Evolutionary conservation across 2,888 invertebrate genomes (phyloP).

Genomic region (Prostheceraeus crozeri): DNA sequence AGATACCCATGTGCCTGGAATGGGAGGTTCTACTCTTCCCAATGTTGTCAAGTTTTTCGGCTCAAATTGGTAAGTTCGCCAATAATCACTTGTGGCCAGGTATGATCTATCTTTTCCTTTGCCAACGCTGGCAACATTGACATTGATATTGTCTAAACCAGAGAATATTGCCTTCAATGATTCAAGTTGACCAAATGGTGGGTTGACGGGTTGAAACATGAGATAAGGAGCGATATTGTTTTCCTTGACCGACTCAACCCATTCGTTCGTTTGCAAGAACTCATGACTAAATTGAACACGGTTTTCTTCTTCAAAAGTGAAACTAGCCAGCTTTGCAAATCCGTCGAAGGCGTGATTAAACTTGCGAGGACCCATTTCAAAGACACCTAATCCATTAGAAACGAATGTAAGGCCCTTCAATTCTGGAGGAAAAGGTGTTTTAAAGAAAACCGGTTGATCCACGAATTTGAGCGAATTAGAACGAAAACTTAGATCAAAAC

Average conservation of each 20-base stretch:
- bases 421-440: no score
- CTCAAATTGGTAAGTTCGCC: conserved; percentile 47
- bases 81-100: conserved; percentile 49
- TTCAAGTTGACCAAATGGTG: conserved; percentile 45
- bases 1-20: neutral
- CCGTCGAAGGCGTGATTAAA: conserved; percentile 47
- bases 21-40: neutral
- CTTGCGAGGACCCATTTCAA: conserved; percentile 44
- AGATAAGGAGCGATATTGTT: conserved; percentile 47
- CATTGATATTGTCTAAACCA: conserved; percentile 52
- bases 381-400: conserved; percentile 46
- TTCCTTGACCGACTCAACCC: conserved; percentile 43
- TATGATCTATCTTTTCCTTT: conserved; percentile 37
- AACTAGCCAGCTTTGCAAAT: conserved; percentile 46
- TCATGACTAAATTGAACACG: conserved; percentile 44
- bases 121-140: conserved; percentile 43
- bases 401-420: no score
- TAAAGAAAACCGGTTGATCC: no score
- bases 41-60: conserved; percentile 42
- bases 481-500: no score
- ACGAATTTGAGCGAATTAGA: no score
- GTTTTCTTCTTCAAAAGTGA: conserved; percentile 45
- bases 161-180: conserved; percentile 44
- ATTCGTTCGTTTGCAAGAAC: conserved; percentile 46
- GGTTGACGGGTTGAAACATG: conserved; percentile 46